phyloP scores from a whole-genome alignment of 37 sponge, comb jelly and placozoan species.

The Halichondria panicea region DNA sequence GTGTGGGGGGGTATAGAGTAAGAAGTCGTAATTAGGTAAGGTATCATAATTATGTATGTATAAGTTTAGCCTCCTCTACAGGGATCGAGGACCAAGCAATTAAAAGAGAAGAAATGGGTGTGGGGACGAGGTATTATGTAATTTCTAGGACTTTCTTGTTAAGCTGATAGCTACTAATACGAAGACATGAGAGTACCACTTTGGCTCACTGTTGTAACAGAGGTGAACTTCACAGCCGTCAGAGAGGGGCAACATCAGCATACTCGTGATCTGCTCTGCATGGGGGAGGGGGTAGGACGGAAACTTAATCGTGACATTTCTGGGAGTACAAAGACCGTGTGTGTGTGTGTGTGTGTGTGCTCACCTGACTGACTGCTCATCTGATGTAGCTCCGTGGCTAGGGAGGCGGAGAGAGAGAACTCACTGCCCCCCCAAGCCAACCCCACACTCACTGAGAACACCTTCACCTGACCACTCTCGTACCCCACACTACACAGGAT shows the following conservation, averaged over 20 bases:
- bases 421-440: slow-evolving; percentile 30
- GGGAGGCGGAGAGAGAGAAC: slow-evolving; percentile 22
- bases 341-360: not conserved
- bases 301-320: too few relatives aligned
- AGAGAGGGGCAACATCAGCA: slow-evolving; percentile 45
- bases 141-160: too few relatives aligned
- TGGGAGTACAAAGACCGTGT: too few relatives aligned
- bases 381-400: slow-evolving; percentile 28
- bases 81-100: not conserved
- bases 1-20: not conserved
- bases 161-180: not conserved
- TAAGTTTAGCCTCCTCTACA: not conserved
- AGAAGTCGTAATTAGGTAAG: not conserved
- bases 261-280: slow-evolving; percentile 27
- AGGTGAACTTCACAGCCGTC: slow-evolving; percentile 71
- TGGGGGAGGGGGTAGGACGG: not conserved
- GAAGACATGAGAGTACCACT: not conserved
- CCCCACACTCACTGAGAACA: slow-evolving; percentile 22
- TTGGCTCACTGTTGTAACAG: slow-evolving; percentile 41
- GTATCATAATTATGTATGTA: not conserved
- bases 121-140: not conserved
- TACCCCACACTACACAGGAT: slow-evolving; percentile 30
- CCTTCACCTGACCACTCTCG: slow-evolving; percentile 25
- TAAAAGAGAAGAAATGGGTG: not conserved
- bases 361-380: slow-evolving; percentile 15